A percentile compares a stretch with the other conserved stretches of the same genome.
Evolutionary conservation across 2,113 vertebrate species (phyloP).

Genomic region (Calidris pugnax): DNA sequence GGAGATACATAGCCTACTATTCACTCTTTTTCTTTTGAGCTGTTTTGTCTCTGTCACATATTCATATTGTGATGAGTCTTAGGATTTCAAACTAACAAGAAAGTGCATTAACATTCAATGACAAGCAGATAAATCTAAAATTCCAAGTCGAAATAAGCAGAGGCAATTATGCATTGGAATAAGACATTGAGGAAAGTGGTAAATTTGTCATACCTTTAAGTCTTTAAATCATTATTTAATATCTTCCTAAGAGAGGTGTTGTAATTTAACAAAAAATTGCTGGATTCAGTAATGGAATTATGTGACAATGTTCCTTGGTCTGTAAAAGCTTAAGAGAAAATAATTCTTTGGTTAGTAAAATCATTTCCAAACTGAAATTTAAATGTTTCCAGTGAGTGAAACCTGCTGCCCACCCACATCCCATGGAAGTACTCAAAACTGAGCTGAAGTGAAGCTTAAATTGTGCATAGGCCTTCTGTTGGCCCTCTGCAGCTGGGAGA

Average conservation of each 20-base stretch:
- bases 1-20: background rate
- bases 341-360: background rate
- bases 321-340: constrained; percentile 13
- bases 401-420: background rate
- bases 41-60: background rate
- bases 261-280: background rate
- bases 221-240: constrained; percentile 10
- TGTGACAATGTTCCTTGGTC: background rate
- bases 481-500: background rate
- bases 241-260: background rate
- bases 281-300: constrained; percentile 1
- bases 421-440: background rate
- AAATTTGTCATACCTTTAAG: background rate
- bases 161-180: background rate
- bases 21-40: background rate
- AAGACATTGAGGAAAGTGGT: background rate
- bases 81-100: background rate
- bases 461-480: background rate
- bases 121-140: background rate
- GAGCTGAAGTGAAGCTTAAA: background rate
- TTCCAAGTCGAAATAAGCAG: background rate
- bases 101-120: background rate
- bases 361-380: constrained; percentile 15
- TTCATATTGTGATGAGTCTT: background rate
- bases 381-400: background rate